Conservation (phyloP, 2,797 vertebrate species). For the Pseudocheirus occidentalis region DNA sequence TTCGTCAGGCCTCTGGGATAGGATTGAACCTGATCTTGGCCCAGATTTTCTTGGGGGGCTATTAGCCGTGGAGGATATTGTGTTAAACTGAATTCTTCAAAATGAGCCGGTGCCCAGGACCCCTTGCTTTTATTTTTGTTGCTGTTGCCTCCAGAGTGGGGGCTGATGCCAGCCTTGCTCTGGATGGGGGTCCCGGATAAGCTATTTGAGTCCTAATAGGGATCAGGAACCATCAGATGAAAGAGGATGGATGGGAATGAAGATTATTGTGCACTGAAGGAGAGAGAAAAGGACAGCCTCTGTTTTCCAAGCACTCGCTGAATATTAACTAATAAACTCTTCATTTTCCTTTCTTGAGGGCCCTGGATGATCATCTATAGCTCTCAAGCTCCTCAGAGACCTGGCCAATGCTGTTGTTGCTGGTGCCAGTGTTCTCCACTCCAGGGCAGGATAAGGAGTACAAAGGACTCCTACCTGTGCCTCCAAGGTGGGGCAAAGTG, state of each 20-base stretch:
- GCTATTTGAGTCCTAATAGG: neutral
- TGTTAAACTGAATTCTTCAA: neutral
- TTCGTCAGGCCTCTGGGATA: neutral
- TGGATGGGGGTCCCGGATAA: neutral
- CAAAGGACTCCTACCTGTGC: neutral
- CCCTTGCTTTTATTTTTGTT: neutral
- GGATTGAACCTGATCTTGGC: neutral
- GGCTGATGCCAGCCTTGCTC: neutral
- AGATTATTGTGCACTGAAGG: neutral
- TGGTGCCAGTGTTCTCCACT: neutral
- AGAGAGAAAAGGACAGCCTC: slow-evolving; percentile 1
- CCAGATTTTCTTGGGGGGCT: neutral
- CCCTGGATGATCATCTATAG: slow-evolving; percentile 3
- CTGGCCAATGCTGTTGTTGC: neutral
- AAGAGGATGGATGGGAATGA: neutral
- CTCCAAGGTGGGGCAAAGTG: neutral
- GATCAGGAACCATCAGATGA: neutral
- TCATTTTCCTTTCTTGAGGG: neutral
- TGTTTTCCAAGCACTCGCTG: neutral
- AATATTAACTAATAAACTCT: neutral
- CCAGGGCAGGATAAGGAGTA: neutral
- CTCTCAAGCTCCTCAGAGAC: neutral
- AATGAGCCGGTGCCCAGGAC: neutral
- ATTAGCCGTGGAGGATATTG: neutral
- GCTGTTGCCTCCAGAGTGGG: neutral